A percentile compares a stretch with the other conserved stretches of the same genome.
Conservation (phyloP, 2,113 vertebrate genomes). For the Muntiacus reevesi region DNA sequence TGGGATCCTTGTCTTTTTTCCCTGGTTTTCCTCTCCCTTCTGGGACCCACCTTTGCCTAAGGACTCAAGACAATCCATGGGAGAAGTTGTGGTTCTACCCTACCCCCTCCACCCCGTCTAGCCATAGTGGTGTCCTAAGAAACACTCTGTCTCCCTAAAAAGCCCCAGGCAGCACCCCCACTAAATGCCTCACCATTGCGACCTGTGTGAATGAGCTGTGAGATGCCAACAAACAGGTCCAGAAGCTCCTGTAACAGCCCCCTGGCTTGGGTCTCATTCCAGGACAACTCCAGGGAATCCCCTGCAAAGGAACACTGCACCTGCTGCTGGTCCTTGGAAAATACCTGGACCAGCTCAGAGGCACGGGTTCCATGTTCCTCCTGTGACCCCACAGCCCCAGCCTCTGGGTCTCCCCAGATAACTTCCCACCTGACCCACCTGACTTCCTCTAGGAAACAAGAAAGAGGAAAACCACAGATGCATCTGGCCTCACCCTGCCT, state of each 20-base stretch:
- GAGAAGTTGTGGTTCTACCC: neutral
- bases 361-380: fast-evolving
- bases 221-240: neutral
- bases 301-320: neutral
- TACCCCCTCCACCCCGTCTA: neutral
- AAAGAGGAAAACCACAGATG: neutral
- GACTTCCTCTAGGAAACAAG: neutral
- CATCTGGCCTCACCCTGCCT: neutral
- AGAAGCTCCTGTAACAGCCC: neutral
- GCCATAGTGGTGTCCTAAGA: neutral
- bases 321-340: neutral
- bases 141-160: neutral
- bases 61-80: neutral
- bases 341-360: neutral
- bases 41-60: neutral
- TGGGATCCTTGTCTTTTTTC: neutral
- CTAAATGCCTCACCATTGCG: neutral
- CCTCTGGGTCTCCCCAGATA: neutral
- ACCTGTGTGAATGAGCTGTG: neutral
- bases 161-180: neutral
- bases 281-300: neutral
- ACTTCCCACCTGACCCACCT: neutral
- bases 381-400: fast-evolving
- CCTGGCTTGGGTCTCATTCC: neutral
- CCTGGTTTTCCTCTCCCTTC: neutral